Base-by-base conservation (phyloP, 2,113 vertebrate genomes). In the Ameiurus melas region DNA sequence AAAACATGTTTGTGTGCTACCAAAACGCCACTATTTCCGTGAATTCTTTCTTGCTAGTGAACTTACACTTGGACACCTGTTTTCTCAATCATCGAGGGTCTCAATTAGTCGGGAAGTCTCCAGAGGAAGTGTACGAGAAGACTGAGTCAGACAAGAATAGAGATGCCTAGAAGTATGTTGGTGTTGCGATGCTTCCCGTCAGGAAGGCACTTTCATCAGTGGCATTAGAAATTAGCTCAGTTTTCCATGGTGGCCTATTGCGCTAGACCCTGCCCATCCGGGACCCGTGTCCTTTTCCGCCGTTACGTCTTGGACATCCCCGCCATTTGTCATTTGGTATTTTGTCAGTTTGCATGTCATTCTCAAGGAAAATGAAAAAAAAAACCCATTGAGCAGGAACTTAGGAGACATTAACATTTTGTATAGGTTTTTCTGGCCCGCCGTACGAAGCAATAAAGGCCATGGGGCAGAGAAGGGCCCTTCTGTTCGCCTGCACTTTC, bases 191-290 rank as follows among this genome's bases (percentile, higher is more conserved):
- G 33, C 68, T 90, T 92, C 91, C 91, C 86, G 55, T 92, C 73
- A 90, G 89, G 90, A 91, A 89, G 89, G 91, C 88, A 86, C 89
- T 91, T 87, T 93, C 89, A 87, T 89, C 89, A 30, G 43, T 84
- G 87, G 88, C 85, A 88, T 89, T 89, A 91, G 89, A 90, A 90
- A 71, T 78, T 89, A 68, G 71, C 55, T 70, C 14, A 0, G 5
- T 60, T 84, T 51, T 55, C 20, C 79, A 14, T 16, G 68, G 64
- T 87, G 87, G 80, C 66, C 36, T 80, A 47, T 36, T 88, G 90
- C 62, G 62, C 57, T 75, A 87, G 85, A 68, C 88, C 88, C 86
- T n/a, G 14, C 86, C 89, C 90, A 90, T 88, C 81, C 89, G 83
- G 80, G 20, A 62, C 33, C 25, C 6, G 1, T 53, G 47, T 64